Conservation (phyloP, 1,140 invertebrate genomes). For the Gryllus bimaculatus region DNA sequence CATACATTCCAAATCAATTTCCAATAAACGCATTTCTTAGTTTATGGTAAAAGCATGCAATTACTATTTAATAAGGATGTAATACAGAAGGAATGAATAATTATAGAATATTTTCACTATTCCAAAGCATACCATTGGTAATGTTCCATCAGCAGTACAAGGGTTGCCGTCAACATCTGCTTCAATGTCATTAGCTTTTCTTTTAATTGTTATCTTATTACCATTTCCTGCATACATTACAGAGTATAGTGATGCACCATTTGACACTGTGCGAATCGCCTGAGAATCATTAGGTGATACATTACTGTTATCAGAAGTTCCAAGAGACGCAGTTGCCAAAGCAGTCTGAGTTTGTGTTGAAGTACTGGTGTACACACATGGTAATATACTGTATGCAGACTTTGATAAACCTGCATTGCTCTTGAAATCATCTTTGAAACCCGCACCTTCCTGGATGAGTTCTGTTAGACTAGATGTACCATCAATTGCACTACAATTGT, state of each 20-base stretch:
- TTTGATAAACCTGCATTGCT: slow-evolving; percentile 55
- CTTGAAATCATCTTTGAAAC: slow-evolving; percentile 66
- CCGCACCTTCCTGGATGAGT: slow-evolving; percentile 67
- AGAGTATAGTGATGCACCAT: slow-evolving; percentile 63
- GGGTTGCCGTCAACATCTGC: slow-evolving; percentile 10
- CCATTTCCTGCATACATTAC: slow-evolving; percentile 67
- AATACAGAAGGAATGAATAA: background rate
- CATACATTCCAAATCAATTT: too few species aligned
- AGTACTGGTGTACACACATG: slow-evolving; percentile 60
- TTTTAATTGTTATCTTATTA: slow-evolving; percentile 73
- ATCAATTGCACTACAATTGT: slow-evolving; percentile 35
- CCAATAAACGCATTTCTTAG: too few species aligned
- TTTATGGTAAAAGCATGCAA: too few species aligned
- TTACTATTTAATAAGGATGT: too few species aligned
- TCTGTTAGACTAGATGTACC: slow-evolving; percentile 54
- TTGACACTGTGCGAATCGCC: slow-evolving; percentile 48
- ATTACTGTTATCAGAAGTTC: slow-evolving; percentile 11
- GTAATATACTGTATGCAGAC: slow-evolving; percentile 60
- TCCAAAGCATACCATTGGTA: background rate
- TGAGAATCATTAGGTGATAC: slow-evolving; percentile 31
- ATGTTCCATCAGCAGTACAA: slow-evolving; percentile 11
- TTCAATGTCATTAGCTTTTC: slow-evolving; percentile 50
- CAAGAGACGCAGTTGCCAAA: slow-evolving; percentile 7
- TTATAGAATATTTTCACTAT: background rate
- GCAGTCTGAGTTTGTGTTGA: slow-evolving; percentile 42